Conservation (phyloP, 2,888 invertebrate genomes). For the Ptychoptera albimana region DNA sequence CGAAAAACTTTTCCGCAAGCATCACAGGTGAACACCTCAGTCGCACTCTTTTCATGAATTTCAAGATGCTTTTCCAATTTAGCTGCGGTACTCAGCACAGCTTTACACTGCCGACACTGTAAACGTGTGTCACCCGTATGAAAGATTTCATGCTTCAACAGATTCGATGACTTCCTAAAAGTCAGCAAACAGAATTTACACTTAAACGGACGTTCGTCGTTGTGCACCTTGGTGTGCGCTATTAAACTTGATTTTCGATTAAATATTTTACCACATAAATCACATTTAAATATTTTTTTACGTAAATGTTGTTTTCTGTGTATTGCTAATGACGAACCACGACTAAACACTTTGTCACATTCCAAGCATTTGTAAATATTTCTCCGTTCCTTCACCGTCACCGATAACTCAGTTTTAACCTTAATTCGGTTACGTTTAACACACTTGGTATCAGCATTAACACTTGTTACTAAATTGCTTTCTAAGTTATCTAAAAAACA, state of each 20-base stretch:
- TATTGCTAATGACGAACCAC: background rate
- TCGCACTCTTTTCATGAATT: background rate
- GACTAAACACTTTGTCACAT: background rate
- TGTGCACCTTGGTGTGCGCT: slow-evolving; percentile 1
- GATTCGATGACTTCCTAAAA: background rate
- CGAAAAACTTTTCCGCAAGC: slow-evolving; percentile 5
- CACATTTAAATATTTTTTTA: background rate
- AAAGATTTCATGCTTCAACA: slow-evolving; percentile 4
- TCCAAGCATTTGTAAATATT: background rate
- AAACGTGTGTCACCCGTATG: slow-evolving; percentile 5
- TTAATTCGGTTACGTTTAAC: no score
- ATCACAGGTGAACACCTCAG: slow-evolving; percentile 1
- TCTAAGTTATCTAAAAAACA: no score
- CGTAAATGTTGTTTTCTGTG: background rate
- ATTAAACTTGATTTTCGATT: slow-evolving; percentile 1
- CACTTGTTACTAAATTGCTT: no score
- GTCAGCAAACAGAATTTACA: slow-evolving; percentile 10
- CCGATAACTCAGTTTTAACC: background rate
- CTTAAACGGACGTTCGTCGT: slow-evolving; percentile 15
- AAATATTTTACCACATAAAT: background rate
- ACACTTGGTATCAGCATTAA: no score
- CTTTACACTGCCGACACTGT: background rate
- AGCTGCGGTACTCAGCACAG: background rate
- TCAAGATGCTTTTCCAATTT: background rate
- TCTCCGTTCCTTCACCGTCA: background rate